Conservation (phyloP, 2,113 vertebrate species). For the Proterorhinus semilunaris region DNA sequence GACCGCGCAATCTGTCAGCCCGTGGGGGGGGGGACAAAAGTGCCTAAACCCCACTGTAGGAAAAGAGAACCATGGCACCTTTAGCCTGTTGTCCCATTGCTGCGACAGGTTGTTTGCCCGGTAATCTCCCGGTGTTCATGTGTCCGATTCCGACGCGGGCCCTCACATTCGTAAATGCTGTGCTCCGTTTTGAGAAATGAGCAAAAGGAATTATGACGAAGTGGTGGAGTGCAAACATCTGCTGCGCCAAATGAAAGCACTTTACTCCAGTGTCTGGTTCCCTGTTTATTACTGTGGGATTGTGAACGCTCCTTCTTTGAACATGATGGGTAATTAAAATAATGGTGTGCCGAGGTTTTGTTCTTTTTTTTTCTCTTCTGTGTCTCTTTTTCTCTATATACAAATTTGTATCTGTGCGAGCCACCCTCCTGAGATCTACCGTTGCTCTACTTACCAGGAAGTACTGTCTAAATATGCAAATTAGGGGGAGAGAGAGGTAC, state of each 20-base stretch:
- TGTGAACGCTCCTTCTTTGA: constrained; percentile 72
- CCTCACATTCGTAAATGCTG: background rate
- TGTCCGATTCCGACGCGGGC: background rate
- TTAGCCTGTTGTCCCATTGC: constrained; percentile 21
- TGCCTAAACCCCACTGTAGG: background rate
- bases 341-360: constrained; percentile 73
- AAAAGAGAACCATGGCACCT: constrained; percentile 10
- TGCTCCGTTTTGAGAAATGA: constrained; percentile 32
- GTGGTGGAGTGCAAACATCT: constrained; percentile 57
- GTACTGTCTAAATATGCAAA: constrained; percentile 77
- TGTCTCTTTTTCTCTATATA: constrained; percentile 58
- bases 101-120: no score
- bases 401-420: constrained; percentile 68
- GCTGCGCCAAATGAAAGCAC: constrained; percentile 61
- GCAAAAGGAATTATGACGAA: constrained; percentile 31
- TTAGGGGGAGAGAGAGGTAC: constrained; percentile 49
- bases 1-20: constrained; percentile 22
- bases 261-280: constrained; percentile 68
- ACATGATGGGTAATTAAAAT: constrained; percentile 78
- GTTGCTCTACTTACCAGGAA: constrained; percentile 79
- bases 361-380: constrained; percentile 73
- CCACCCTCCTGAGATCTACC: constrained; percentile 70
- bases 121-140: background rate
- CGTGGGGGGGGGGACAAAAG: background rate
- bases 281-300: constrained; percentile 68